Evolutionary conservation across 2,888 invertebrate genomes (phyloP).

Genomic region (Aspidapion aeneum): DNA sequence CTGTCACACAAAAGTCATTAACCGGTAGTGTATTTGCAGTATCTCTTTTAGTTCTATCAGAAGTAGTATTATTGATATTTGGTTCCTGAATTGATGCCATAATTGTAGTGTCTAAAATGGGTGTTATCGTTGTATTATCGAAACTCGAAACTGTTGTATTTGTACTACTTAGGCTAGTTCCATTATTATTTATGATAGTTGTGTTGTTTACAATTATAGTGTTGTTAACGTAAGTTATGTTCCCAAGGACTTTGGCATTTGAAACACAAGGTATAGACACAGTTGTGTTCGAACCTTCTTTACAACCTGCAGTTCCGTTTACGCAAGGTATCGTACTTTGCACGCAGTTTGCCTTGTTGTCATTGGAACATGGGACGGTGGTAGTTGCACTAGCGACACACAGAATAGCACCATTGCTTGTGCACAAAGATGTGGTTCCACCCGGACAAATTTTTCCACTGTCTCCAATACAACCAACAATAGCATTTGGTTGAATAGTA

Average conservation of each 20-base stretch:
- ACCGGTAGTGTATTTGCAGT: conserved; percentile 18
- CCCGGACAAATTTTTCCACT: conserved; percentile 41
- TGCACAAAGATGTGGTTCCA: conserved; percentile 43
- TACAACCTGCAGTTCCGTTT: conserved; percentile 37
- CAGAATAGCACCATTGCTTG: conserved; percentile 44
- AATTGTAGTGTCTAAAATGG: not conserved
- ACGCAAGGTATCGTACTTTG: conserved; percentile 40
- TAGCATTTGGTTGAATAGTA: conserved; percentile 39
- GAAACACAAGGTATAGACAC: conserved; percentile 41
- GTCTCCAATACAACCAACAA: conserved; percentile 41
- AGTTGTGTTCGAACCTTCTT: conserved; percentile 31
- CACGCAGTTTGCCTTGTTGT: conserved; percentile 38
- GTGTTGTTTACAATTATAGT: conserved; percentile 27
- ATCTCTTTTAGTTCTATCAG: conserved; percentile 23
- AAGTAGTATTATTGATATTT: conserved; percentile 8
- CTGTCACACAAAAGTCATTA: conserved; percentile 38
- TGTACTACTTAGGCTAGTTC: conserved; percentile 1
- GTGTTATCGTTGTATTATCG: conserved; percentile 8
- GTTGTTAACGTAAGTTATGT: conserved; percentile 35
- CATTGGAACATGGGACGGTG: conserved; percentile 40
- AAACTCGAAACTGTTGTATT: conserved; percentile 12
- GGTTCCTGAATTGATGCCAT: not conserved
- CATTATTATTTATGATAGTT: conserved; percentile 21
- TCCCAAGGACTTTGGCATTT: conserved; percentile 36
- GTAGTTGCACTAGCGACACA: conserved; percentile 41